Percentiles rank a stretch among this genome's conserved stretches.
Evolutionary conservation across 2,797 vertebrate genomes (phyloP).

Genomic region (Taeniopygia guttata): DNA sequence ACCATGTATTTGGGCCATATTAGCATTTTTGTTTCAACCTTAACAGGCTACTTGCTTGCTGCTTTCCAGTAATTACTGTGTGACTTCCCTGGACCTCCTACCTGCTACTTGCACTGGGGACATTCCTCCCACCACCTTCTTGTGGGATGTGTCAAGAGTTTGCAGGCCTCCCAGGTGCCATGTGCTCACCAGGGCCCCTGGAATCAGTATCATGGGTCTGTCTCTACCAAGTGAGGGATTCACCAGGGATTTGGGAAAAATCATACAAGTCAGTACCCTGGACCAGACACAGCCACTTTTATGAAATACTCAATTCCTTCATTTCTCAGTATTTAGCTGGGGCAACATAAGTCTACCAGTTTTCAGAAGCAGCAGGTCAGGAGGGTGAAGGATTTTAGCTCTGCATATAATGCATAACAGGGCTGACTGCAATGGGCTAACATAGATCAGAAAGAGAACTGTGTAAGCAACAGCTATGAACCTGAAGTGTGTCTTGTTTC

Average conservation of each 20-base stretch:
- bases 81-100: background rate
- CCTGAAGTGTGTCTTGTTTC: constrained; percentile 28
- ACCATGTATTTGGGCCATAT: background rate
- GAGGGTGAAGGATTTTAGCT: background rate
- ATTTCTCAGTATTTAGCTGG: background rate
- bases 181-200: background rate
- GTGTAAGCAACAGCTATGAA: constrained; percentile 43
- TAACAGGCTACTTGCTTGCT: background rate
- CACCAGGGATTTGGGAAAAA: background rate
- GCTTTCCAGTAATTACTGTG: background rate
- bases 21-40: background rate
- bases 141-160: background rate
- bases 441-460: background rate
- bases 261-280: background rate
- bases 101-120: background rate
- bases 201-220: background rate
- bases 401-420: background rate
- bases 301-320: background rate
- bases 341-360: background rate
- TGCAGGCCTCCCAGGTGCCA: background rate
- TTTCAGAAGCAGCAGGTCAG: background rate
- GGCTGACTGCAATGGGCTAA: constrained; percentile 49
- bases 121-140: background rate
- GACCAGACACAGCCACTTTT: background rate
- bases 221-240: background rate